A percentile compares a stretch with the other conserved stretches of the same genome.
Evolutionary conservation across 2,797 vertebrate species (phyloP).

Genomic region (Sternotherus odoratus): DNA sequence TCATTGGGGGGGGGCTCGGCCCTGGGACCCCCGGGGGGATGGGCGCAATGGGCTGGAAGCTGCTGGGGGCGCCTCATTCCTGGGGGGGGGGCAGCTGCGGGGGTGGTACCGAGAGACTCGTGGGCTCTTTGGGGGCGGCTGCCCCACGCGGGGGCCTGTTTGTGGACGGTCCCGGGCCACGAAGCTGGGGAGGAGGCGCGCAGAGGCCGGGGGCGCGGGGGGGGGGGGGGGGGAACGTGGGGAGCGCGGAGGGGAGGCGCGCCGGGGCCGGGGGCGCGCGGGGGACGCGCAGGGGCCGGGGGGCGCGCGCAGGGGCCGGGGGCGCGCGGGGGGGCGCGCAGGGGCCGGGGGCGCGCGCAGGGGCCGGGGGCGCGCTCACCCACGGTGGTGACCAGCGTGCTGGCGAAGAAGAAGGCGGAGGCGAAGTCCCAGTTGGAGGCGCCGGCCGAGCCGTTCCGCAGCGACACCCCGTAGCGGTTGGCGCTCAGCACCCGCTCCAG

Average conservation of each 20-base stretch:
- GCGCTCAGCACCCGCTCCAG: slow-evolving; percentile 83
- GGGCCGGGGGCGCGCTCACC: slow-evolving; percentile 81
- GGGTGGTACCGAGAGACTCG: neutral
- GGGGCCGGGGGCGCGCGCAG: neutral
- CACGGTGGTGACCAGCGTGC: slow-evolving; percentile 92
- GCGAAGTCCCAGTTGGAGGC: slow-evolving; percentile 89
- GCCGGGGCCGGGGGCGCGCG: neutral
- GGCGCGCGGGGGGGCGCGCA: too few relatives aligned
- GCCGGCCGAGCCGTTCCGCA: slow-evolving; percentile 77
- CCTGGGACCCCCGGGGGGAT: neutral
- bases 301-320: neutral
- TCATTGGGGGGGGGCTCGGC: too few relatives aligned
- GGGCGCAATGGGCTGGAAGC: neutral
- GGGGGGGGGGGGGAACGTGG: neutral
- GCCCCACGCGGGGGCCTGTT: too few relatives aligned
- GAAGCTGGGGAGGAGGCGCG: neutral
- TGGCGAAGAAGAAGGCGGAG: slow-evolving; percentile 92
- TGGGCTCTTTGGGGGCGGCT: too few relatives aligned
- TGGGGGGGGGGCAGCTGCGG: neutral
- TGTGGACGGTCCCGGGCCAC: neutral
- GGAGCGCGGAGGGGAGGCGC: neutral
- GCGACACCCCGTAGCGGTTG: slow-evolving; percentile 87
- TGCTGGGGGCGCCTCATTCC: neutral
- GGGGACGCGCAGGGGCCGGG: too few relatives aligned
- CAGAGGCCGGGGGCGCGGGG: neutral